These are phyloP conservation scores for Seriola quinqueradiata DNA, from an alignment of 2,113 vertebrate species.

Conservation along the genomic window DNA sequence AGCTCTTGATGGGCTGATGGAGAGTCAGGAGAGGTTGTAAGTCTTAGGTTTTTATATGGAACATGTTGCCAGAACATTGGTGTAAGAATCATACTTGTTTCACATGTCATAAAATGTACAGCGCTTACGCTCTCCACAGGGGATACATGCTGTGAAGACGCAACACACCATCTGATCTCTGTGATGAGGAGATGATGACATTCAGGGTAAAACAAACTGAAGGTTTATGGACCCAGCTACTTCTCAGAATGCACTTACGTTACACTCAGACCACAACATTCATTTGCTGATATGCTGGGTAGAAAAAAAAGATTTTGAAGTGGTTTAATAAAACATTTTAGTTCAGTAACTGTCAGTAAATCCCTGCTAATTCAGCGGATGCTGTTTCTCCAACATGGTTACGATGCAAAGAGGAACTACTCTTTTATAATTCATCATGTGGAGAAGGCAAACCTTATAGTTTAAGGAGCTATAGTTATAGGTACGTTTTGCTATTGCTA, in stretches of 20 bases:
- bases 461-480: too few species aligned
- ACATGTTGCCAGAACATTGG: constrained; percentile 36
- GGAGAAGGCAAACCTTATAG: too few species aligned
- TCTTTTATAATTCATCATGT: too few species aligned
- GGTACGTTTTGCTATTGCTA: too few species aligned
- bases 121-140: constrained; percentile 21
- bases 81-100: constrained; percentile 39
- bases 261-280: too few species aligned
- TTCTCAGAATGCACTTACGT: neutral
- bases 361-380: too few species aligned
- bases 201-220: neutral
- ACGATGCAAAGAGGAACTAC: too few species aligned
- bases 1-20: constrained; percentile 55
- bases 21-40: constrained; percentile 44
- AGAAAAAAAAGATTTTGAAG: too few species aligned
- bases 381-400: too few species aligned
- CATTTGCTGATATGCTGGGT: too few species aligned
- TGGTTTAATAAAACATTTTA: too few species aligned
- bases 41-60: constrained; percentile 54
- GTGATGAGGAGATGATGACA: constrained; percentile 15
- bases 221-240: neutral
- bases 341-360: too few species aligned
- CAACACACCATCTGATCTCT: neutral
- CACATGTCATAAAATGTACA: constrained; percentile 50
- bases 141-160: constrained; percentile 8